Evolutionary conservation across 2,113 vertebrate genomes (phyloP).

Genomic region (Ellobius talpinus): DNA sequence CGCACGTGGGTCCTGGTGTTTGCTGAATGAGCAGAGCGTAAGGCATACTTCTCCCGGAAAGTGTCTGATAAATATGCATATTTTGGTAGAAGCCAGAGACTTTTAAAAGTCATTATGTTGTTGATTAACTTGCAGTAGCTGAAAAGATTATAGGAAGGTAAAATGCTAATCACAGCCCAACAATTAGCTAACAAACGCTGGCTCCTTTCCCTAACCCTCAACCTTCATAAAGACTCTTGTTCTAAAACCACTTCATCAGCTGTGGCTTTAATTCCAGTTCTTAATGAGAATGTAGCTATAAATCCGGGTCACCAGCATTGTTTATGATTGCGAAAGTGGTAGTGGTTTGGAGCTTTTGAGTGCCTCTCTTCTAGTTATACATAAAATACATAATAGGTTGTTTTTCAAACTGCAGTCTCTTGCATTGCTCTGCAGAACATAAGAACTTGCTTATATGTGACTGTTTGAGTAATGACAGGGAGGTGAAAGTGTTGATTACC

Average conservation of each 20-base stretch:
- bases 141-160: background rate
- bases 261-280: background rate
- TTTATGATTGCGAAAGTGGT: slow-evolving; percentile 31
- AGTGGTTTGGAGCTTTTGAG: background rate
- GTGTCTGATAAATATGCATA: background rate
- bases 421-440: background rate
- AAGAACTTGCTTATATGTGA: background rate
- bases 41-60: background rate
- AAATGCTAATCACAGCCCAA: slow-evolving; percentile 10
- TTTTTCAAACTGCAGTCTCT: background rate
- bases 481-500: background rate
- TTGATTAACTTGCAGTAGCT: slow-evolving; percentile 1
- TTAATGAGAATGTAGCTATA: slow-evolving; percentile 33
- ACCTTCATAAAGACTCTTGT: background rate
- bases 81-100: background rate
- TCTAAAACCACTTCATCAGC: slow-evolving; percentile 8
- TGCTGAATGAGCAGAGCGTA: background rate
- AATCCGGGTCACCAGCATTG: background rate
- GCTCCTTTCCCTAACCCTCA: background rate
- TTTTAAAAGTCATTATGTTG: slow-evolving; percentile 16
- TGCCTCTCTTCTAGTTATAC: background rate
- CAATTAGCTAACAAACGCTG: background rate
- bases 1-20: background rate
- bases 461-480: background rate
- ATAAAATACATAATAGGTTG: background rate